A percentile compares a stretch with the other conserved stretches of the same genome.
Evolutionary conservation across 2,113 vertebrate species (phyloP).

Genomic region (Pachycephala philippinensis): DNA sequence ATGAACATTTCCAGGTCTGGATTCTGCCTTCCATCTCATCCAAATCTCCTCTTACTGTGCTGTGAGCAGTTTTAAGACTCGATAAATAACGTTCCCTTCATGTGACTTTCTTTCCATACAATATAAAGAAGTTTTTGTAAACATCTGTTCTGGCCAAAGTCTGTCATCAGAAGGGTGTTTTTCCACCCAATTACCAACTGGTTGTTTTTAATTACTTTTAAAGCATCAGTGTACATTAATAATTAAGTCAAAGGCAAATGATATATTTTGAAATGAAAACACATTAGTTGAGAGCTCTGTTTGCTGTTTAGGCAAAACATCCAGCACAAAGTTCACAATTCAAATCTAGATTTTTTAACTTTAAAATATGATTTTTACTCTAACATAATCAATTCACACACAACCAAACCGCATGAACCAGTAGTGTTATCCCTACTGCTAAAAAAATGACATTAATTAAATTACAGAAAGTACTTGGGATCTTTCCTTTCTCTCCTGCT

Average conservation of each 20-base stretch:
- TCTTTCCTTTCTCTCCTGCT: neutral
- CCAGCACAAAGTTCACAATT: neutral
- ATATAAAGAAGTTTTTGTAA: neutral
- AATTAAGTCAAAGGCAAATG: neutral
- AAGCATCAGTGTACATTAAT: neutral
- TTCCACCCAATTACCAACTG: neutral
- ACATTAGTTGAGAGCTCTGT: neutral
- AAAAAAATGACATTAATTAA: neutral
- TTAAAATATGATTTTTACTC: neutral
- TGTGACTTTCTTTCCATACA: neutral
- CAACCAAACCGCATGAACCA: neutral
- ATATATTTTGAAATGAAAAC: conserved; percentile 1
- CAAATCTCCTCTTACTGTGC: neutral
- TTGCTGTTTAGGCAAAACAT: neutral
- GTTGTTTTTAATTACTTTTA: neutral
- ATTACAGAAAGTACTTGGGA: neutral
- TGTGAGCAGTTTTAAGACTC: neutral
- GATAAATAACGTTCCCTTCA: neutral
- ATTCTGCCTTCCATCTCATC: neutral
- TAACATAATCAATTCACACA: neutral
- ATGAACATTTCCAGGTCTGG: neutral
- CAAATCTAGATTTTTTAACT: neutral
- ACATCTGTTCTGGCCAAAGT: neutral
- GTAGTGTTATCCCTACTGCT: neutral
- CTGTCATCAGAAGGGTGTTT: neutral